Evolutionary conservation across 2,113 vertebrate genomes (phyloP).

Genomic region (Cebidichthys violaceus): DNA sequence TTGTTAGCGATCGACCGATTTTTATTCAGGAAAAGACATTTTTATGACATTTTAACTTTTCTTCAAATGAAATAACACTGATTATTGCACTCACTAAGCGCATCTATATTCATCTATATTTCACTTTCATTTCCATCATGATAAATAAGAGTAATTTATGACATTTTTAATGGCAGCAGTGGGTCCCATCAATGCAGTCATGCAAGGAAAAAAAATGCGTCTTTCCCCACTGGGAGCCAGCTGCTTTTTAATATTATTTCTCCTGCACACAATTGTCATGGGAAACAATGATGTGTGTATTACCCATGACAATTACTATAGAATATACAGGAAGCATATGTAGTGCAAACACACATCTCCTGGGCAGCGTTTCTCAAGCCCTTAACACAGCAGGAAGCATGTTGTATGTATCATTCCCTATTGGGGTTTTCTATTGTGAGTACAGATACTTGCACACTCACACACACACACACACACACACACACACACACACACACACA

Average conservation of each 20-base stretch:
- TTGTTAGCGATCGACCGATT: neutral
- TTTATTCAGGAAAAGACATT: slow-evolving; percentile 5
- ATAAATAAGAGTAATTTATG: slow-evolving; percentile 3
- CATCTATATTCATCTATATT: neutral
- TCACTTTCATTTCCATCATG: neutral
- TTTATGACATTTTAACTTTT: neutral
- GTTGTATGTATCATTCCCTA: neutral
- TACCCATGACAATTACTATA: slow-evolving; percentile 21
- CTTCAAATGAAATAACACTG: neutral
- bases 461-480: slow-evolving; percentile 1
- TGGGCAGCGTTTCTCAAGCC: slow-evolving; percentile 8
- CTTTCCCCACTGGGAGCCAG: slow-evolving; percentile 32
- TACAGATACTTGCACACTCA: neutral
- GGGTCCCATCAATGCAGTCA: neutral
- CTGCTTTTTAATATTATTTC: slow-evolving; percentile 22
- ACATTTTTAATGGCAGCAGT: slow-evolving; percentile 13
- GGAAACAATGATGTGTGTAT: slow-evolving; percentile 11
- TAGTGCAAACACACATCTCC: slow-evolving; percentile 31
- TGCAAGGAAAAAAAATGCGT: slow-evolving; percentile 9
- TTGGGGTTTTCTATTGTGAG: neutral
- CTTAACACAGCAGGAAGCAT: slow-evolving; percentile 24
- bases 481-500: neutral
- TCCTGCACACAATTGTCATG: slow-evolving; percentile 19
- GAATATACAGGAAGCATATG: slow-evolving; percentile 11
- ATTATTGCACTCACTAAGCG: neutral